Base-by-base conservation (phyloP, 2,888 invertebrate genomes). In the Drosophila neoperkinsi region DNA sequence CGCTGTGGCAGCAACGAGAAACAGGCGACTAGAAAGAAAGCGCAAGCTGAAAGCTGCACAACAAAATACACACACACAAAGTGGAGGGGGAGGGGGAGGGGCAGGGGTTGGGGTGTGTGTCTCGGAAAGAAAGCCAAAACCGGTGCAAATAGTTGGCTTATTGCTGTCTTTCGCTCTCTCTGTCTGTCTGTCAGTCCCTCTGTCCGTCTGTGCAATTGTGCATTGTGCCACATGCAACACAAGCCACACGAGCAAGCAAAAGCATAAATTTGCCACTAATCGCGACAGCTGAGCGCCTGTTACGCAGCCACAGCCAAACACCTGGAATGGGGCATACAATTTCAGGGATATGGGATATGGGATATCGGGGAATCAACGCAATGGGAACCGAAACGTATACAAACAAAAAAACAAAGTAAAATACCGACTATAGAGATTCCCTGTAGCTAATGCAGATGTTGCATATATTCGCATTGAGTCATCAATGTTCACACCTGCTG, bases 251-350 rank as follows among this genome's bases (percentile, higher is more conserved):
- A 46, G 34, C 34, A 56, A 38, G 55, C 38, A 25, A 28, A 28
- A 21, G 7, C 30, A 51, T n/a, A 38, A 57, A 31, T 46, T 55
- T 38, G 51, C 67, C 38, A 64, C 73, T 59, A 61, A 52, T 72
- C 71, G 81, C 81, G 49, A 58, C 68, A 62, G 62, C 91, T 91
- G 91, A 77, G 76, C 83, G 88, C 91, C 91, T 91, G 84, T 51
- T 91, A 83, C 59, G 52, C 74, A 71, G 81, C 86, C 82, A 81
- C 81, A 64, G 71, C 64, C 75, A 75, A 90, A 91, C 92, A 92
- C 92, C 91, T 91, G 91, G 91, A 91, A 91, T 92, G 91, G 88
- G 92, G 90, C 90, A 84, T 63, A 59, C 67, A 75, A 51, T 49
- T 79, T 86, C 87, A 46, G 46, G 46, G 46, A 46, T 46, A 46